phyloP scores from a whole-genome alignment of 2,888 invertebrate genomes.

The Drosophila imparisetae region DNA sequence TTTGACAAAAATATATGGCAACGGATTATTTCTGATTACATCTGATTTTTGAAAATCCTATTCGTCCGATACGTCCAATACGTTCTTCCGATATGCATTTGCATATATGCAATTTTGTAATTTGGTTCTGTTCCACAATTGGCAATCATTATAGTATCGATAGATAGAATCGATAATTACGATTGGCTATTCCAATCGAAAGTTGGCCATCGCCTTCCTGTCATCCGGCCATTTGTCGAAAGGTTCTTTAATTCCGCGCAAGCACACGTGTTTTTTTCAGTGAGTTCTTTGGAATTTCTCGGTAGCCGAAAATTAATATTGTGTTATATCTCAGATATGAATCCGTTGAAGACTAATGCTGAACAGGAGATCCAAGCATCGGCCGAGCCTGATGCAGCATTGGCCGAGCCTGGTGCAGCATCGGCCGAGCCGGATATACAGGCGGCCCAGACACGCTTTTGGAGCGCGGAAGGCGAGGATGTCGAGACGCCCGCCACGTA shows the following conservation, averaged over 20 bases:
- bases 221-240: not conserved
- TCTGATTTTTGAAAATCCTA: not conserved
- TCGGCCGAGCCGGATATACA: too few species aligned
- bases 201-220: not conserved
- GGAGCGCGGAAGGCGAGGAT: not conserved
- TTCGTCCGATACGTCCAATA: not conserved
- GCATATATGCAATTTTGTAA: too few species aligned
- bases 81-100: not conserved
- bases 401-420: too few species aligned
- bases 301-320: not conserved
- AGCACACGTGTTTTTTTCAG: fast-evolving
- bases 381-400: not conserved
- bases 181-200: not conserved
- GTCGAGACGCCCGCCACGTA: fast-evolving
- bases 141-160: not conserved
- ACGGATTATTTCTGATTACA: not conserved
- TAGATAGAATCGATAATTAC: not conserved
- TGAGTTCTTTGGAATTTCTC: not conserved
- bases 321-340: not conserved
- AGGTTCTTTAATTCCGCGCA: fast-evolving
- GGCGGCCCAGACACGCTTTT: fast-evolving
- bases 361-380: not conserved
- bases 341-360: too few species aligned
- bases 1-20: not conserved
- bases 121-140: not conserved